Conservation (phyloP, 1,140 invertebrate genomes). For the Chironomus tepperi region DNA sequence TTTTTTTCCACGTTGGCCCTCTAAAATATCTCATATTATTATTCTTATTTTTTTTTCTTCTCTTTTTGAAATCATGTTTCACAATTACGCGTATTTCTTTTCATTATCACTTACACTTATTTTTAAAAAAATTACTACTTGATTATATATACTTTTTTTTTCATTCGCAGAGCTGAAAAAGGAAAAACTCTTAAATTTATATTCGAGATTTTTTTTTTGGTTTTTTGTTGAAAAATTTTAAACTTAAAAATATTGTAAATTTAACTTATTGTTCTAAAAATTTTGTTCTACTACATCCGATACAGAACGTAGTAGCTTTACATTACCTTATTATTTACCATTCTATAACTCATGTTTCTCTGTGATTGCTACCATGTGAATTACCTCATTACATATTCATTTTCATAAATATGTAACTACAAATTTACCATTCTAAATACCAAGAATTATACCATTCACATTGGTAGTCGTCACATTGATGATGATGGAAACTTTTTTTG, state of each 20-base stretch:
- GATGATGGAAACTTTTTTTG: not conserved
- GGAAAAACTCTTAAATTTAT: too few species aligned
- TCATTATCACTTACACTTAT: not conserved
- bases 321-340: not conserved
- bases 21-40: too few species aligned
- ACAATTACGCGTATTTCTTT: not conserved
- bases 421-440: constrained; percentile 1
- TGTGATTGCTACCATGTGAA: not conserved
- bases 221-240: too few species aligned
- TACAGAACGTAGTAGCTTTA: constrained; percentile 1
- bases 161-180: too few species aligned
- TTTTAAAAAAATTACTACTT: not conserved
- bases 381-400: constrained; percentile 1
- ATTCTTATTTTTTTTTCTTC: not conserved
- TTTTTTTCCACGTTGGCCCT: constrained; percentile 10
- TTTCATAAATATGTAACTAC: not conserved
- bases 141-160: too few species aligned
- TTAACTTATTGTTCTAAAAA: too few species aligned
- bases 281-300: constrained; percentile 7
- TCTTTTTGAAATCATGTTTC: not conserved
- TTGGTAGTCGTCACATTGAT: not conserved
- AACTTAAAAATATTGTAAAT: too few species aligned
- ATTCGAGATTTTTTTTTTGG: too few species aligned
- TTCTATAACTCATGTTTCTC: not conserved
- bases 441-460: constrained; percentile 1